These are phyloP conservation scores for Oxygymnocypris stewartii DNA, from an alignment of 2,113 vertebrate genomes.

Conservation along the genomic window DNA sequence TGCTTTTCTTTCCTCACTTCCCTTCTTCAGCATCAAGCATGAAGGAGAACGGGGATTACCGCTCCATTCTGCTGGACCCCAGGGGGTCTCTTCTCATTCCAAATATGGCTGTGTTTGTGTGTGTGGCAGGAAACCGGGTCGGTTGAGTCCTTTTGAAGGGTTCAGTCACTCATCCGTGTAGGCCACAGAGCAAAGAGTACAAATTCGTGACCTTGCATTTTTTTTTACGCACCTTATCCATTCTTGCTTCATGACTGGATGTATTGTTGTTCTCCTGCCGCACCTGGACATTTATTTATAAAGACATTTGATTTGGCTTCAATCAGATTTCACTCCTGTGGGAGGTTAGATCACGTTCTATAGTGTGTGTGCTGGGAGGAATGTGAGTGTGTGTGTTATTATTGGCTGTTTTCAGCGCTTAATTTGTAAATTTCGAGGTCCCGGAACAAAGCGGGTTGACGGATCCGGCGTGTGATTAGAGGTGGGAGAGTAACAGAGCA, in stretches of 20 bases:
- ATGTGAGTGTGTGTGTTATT: neutral
- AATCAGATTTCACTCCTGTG: neutral
- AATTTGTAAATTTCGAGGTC: too few relatives aligned
- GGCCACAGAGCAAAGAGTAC: neutral
- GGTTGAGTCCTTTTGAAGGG: neutral
- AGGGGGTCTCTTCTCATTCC: slow-evolving; percentile 40
- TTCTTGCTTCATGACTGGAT: neutral
- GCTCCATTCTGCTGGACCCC: slow-evolving; percentile 16
- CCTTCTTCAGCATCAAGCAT: neutral
- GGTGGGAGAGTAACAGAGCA: too few relatives aligned
- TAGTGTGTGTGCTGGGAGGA: neutral
- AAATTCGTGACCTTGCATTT: neutral
- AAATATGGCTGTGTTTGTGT: slow-evolving; percentile 41
- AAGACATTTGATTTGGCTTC: neutral
- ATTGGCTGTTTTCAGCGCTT: neutral
- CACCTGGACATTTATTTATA: neutral
- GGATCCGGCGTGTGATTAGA: too few relatives aligned
- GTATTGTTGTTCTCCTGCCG: neutral
- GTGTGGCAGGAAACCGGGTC: slow-evolving; percentile 43
- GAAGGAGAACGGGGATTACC: slow-evolving; percentile 40
- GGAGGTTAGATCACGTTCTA: neutral
- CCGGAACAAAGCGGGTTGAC: too few relatives aligned
- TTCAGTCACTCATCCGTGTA: slow-evolving; percentile 40
- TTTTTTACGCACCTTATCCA: neutral
- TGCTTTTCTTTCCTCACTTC: slow-evolving; percentile 28